phyloP scores from a whole-genome alignment of 1,140 invertebrate species.

The Trinorchestia longiramus region DNA sequence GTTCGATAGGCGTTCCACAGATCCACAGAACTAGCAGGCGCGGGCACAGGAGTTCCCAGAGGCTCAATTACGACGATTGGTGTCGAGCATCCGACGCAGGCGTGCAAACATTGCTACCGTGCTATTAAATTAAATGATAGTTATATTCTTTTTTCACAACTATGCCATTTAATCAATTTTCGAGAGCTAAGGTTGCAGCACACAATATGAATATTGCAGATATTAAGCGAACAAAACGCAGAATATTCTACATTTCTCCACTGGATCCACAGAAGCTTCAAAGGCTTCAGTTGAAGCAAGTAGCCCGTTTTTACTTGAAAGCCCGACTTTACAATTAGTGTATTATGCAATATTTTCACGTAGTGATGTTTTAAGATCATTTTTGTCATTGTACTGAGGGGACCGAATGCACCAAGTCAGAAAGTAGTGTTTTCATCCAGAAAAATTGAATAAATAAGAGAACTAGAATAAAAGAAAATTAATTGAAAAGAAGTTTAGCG shows the following conservation, averaged over 20 bases:
- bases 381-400: background rate
- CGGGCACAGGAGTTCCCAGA: background rate
- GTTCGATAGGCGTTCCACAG: background rate
- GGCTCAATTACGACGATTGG: conserved; percentile 33
- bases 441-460: background rate
- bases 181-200: background rate
- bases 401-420: background rate
- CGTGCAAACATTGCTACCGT: background rate
- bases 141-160: background rate
- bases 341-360: background rate
- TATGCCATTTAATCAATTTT: background rate
- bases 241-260: background rate
- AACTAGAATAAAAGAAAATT: background rate
- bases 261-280: background rate
- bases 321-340: too few species aligned
- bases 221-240: background rate
- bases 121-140: background rate
- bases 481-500: background rate
- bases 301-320: too few species aligned
- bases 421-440: background rate
- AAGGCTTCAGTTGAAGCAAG: background rate
- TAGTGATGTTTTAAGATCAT: background rate
- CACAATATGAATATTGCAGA: background rate
- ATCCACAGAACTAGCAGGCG: background rate
- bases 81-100: background rate